Evolutionary conservation across 2,113 vertebrate genomes (phyloP).

Genomic region (Parus major): DNA sequence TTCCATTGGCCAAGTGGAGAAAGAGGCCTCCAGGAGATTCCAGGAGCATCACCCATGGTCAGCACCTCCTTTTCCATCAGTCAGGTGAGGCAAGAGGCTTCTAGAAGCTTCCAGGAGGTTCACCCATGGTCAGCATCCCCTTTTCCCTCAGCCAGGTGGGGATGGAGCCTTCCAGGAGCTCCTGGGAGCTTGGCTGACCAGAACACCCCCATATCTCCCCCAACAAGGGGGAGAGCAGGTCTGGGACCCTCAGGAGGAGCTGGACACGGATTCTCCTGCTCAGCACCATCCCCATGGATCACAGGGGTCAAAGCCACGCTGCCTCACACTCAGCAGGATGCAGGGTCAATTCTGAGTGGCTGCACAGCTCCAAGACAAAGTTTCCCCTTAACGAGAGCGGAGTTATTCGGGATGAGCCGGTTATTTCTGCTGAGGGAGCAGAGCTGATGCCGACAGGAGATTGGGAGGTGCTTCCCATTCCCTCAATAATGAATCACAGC

Average conservation of each 20-base stretch:
- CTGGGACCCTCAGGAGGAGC: neutral
- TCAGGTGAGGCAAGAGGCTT: neutral
- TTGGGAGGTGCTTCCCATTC: neutral
- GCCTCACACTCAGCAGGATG: neutral
- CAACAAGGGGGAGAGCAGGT: accelerated
- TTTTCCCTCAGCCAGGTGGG: neutral
- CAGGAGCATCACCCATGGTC: neutral
- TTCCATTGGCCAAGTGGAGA: neutral
- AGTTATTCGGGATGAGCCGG: neutral
- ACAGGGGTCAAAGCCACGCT: neutral
- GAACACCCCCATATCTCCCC: neutral
- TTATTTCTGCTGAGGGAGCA: neutral
- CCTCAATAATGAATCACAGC: neutral
- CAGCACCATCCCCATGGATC: neutral
- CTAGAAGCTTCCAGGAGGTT: neutral
- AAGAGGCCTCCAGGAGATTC: neutral
- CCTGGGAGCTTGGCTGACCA: neutral
- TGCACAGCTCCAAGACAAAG: neutral
- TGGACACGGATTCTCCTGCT: neutral
- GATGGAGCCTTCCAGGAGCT: neutral
- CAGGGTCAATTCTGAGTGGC: constrained; percentile 1
- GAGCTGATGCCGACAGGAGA: neutral
- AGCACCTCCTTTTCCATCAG: neutral
- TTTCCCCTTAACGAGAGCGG: neutral
- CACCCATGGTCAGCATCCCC: neutral